A percentile compares a stretch with the other conserved stretches of the same genome.
phyloP scores from a whole-genome alignment of 2,888 invertebrate species.

The Tipula helvola region DNA sequence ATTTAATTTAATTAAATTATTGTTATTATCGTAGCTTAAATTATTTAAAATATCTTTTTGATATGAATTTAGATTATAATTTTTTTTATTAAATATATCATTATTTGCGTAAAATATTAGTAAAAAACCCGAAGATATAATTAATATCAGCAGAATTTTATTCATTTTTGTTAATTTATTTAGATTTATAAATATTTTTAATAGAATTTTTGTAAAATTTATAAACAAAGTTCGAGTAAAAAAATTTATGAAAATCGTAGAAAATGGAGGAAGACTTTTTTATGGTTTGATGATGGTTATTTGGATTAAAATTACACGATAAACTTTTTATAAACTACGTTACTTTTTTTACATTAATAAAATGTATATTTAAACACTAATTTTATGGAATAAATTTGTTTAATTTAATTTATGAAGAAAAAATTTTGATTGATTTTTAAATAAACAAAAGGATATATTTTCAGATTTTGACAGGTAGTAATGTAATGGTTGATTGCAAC shows the following conservation, averaged over 20 bases:
- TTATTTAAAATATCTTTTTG: conserved; percentile 13
- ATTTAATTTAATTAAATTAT: conserved; percentile 12
- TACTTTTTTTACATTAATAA: neutral
- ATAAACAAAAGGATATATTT: neutral
- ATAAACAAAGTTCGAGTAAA: neutral
- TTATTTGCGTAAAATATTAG: conserved; percentile 30
- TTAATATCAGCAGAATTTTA: conserved; percentile 26
- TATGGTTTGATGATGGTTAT: neutral
- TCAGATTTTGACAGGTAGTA: neutral
- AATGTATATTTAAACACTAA: neutral
- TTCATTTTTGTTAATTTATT: conserved; percentile 23
- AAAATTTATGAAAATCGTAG: neutral
- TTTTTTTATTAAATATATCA: conserved; percentile 21
- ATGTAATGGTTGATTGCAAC: neutral
- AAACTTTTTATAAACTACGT: neutral
- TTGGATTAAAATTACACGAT: neutral
- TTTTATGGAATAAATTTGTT: neutral
- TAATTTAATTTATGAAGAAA: neutral
- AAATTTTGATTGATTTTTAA: neutral
- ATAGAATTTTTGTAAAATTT: conserved; percentile 1
- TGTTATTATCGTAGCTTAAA: neutral
- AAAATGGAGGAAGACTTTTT: neutral
- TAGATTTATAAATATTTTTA: conserved; percentile 4
- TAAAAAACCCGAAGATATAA: conserved; percentile 26
- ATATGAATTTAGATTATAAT: conserved; percentile 14